These are phyloP conservation scores for Brachionichthys hirsutus DNA, from an alignment of 2,113 vertebrate species.

Conservation along the genomic window DNA sequence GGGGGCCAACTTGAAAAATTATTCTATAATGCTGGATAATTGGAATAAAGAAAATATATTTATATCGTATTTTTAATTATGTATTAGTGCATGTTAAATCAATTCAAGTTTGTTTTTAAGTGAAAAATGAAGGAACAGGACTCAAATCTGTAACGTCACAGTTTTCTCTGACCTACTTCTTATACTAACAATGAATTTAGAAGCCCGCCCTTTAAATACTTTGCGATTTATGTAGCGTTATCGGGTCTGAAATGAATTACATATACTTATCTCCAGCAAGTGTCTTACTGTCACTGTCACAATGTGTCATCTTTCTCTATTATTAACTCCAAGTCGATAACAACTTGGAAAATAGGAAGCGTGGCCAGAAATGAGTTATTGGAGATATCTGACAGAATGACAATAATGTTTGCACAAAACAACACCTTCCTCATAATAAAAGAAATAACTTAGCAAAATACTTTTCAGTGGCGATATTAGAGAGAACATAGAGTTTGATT, in stretches of 20 bases:
- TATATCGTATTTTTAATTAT: background rate
- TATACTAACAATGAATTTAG: constrained; percentile 40
- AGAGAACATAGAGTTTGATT: background rate
- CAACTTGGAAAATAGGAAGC: constrained; percentile 11
- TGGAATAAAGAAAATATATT: background rate
- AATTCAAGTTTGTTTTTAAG: constrained; percentile 8
- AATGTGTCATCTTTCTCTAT: constrained; percentile 28
- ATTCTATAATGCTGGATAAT: background rate
- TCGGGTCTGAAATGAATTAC: constrained; percentile 46
- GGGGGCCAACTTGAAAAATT: constrained; percentile 3
- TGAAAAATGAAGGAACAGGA: constrained; percentile 23
- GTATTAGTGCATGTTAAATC: constrained; percentile 19
- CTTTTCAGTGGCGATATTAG: constrained; percentile 5
- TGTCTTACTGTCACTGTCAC: constrained; percentile 27
- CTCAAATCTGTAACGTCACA: constrained; percentile 35
- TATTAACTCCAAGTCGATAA: constrained; percentile 23
- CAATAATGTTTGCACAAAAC: constrained; percentile 18
- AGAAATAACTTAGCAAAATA: background rate
- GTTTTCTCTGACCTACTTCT: constrained; percentile 46
- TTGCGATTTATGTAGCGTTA: constrained; percentile 33
- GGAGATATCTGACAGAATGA: constrained; percentile 16
- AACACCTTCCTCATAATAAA: constrained; percentile 10
- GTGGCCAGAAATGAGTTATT: background rate
- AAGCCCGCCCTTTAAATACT: constrained; percentile 46
- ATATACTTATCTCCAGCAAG: constrained; percentile 34